Evolutionary conservation across 2,888 invertebrate genomes (phyloP).

Genomic region (Polyploca ridens): DNA sequence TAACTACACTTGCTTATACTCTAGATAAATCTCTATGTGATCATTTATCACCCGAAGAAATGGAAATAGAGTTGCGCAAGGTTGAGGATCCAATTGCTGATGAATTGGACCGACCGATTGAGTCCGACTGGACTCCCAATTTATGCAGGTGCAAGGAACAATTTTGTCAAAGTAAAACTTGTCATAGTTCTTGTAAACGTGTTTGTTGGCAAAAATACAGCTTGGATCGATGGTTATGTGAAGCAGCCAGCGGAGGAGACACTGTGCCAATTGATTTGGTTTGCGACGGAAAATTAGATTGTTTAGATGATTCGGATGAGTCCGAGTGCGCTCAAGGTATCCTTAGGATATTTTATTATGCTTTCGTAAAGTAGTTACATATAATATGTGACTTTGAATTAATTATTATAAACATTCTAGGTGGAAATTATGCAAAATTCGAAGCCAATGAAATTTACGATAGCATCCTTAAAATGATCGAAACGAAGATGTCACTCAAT

Average conservation of each 20-base stretch:
- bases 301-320: slow-evolving; percentile 71
- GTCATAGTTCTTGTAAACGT: slow-evolving; percentile 52
- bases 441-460: slow-evolving; percentile 54
- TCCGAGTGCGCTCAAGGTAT: slow-evolving; percentile 55
- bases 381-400: too few species aligned
- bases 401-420: slow-evolving; percentile 36
- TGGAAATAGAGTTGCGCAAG: neutral
- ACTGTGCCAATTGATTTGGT: slow-evolving; percentile 53
- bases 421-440: slow-evolving; percentile 45
- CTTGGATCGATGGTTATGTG: slow-evolving; percentile 58
- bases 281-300: slow-evolving; percentile 75
- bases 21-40: slow-evolving; percentile 55
- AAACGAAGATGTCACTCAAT: slow-evolving; percentile 41
- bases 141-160: slow-evolving; percentile 53
- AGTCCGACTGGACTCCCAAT: slow-evolving; percentile 35
- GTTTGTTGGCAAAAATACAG: slow-evolving; percentile 60
- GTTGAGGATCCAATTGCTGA: slow-evolving; percentile 22
- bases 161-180: slow-evolving; percentile 44
- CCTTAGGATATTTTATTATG: too few species aligned
- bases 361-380: too few species aligned
- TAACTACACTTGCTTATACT: slow-evolving; percentile 50
- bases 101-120: slow-evolving; percentile 14
- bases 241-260: slow-evolving; percentile 43
- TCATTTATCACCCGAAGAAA: slow-evolving; percentile 11
- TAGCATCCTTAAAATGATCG: slow-evolving; percentile 45